These are phyloP conservation scores for Setipinna tenuifilis DNA, from an alignment of 2,797 vertebrate genomes.

Conservation along the genomic window DNA sequence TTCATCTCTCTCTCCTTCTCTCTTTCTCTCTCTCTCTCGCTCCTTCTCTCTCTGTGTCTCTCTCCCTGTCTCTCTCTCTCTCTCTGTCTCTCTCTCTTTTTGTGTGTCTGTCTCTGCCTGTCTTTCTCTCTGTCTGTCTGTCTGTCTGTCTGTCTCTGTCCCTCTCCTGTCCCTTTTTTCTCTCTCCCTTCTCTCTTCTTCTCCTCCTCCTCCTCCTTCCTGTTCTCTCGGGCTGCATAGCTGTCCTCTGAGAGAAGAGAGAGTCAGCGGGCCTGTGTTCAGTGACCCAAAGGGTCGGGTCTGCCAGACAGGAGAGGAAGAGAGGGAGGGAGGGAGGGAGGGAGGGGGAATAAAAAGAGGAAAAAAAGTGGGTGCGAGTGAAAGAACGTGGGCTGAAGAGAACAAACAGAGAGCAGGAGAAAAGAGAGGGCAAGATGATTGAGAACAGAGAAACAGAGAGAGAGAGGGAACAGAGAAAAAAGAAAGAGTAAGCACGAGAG, in stretches of 20 bases:
- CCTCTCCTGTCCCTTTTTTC: not conserved
- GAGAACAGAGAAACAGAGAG: not conserved
- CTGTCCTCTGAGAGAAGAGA: constrained; percentile 46
- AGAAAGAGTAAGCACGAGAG: not conserved
- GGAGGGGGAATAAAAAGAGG: not conserved
- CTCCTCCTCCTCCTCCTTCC: not conserved
- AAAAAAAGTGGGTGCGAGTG: not conserved
- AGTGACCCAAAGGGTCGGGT: constrained; percentile 62
- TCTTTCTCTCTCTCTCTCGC: not conserved
- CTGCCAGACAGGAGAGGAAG: constrained; percentile 33
- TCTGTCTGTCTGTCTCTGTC: not conserved
- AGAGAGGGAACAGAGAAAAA: not conserved
- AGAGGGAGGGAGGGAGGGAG: not conserved
- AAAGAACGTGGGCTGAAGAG: too few species aligned
- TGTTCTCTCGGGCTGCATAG: constrained; percentile 38
- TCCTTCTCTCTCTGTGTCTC: not conserved
- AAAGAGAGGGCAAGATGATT: not conserved
- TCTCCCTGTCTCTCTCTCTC: not conserved
- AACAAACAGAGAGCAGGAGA: constrained; percentile 1
- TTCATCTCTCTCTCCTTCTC: not conserved
- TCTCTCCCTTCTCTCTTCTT: constrained; percentile 6
- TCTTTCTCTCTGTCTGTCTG: not conserved
- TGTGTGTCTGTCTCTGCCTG: not conserved
- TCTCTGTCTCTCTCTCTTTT: not conserved
- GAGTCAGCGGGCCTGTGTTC: constrained; percentile 52